Percentiles rank a stretch among this genome's conserved stretches.
Conservation (phyloP, 2,888 invertebrate species). For the Rotaria macrura region DNA sequence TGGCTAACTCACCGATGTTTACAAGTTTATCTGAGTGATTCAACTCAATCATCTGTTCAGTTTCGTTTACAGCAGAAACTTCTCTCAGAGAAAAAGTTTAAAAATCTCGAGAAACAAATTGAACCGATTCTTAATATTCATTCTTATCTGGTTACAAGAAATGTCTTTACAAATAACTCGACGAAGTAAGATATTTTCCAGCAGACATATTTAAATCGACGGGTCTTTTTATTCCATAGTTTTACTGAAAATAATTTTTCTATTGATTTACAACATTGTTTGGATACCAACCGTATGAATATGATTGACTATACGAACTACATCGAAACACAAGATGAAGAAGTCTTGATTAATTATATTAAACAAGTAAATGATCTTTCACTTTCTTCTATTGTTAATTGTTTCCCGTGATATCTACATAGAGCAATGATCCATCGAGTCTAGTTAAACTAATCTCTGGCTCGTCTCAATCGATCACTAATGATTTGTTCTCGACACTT, state of each 20-base stretch:
- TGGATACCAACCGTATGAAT: neutral
- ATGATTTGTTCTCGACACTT: neutral
- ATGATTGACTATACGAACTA: neutral
- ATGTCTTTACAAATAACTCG: neutral
- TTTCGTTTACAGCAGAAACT: neutral
- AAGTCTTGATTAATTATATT: neutral
- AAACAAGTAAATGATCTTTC: neutral
- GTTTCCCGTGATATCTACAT: neutral
- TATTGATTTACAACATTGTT: neutral
- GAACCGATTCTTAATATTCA: neutral
- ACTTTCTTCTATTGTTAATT: no score
- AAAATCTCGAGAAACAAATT: neutral
- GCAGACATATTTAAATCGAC: no score
- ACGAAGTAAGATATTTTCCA: neutral
- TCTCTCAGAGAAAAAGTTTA: neutral
- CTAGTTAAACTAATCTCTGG: neutral
- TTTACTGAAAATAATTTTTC: neutral
- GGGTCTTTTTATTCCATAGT: no score
- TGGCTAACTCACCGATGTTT: conserved; percentile 6
- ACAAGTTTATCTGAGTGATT: neutral
- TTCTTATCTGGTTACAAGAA: neutral
- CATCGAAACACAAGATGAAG: neutral
- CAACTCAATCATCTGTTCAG: neutral
- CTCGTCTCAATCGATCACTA: neutral
- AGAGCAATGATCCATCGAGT: neutral